Evolutionary conservation across 2,888 invertebrate genomes (phyloP).

Genomic region (Agrochola circellaris): DNA sequence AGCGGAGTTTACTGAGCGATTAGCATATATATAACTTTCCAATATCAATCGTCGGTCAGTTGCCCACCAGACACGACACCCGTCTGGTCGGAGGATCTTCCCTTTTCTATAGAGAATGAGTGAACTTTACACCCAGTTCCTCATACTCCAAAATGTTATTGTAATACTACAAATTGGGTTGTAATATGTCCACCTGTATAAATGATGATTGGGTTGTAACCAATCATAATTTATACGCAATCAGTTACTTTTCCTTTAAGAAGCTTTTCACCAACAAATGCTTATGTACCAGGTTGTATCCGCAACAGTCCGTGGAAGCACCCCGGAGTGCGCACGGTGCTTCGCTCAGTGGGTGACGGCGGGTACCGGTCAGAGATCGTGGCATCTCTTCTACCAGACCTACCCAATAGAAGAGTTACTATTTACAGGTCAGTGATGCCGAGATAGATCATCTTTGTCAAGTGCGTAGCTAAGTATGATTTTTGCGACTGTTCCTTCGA

Average conservation of each 20-base stretch:
- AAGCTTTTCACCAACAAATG: not conserved
- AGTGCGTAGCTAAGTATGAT: not conserved
- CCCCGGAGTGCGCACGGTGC: conserved; percentile 91
- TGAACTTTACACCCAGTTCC: no score
- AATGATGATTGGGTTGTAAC: not conserved
- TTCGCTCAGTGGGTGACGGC: conserved; percentile 85
- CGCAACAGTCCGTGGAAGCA: conserved; percentile 91
- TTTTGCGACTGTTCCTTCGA: not conserved
- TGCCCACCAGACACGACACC: no score
- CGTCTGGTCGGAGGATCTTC: no score
- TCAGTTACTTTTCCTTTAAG: not conserved
- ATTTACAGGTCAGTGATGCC: conserved; percentile 74
- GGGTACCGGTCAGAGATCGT: conserved; percentile 92
- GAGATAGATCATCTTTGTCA: not conserved
- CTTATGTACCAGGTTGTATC: conserved; percentile 84
- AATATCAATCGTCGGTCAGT: no score
- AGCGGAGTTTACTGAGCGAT: no score
- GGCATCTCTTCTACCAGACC: conserved; percentile 92
- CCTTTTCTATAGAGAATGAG: no score
- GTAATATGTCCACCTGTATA: no score
- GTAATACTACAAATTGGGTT: no score
- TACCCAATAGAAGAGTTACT: conserved; percentile 89
- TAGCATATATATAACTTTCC: no score
- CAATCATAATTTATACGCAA: not conserved
- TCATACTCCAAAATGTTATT: no score